A percentile compares a stretch with the other conserved stretches of the same genome.
Conservation (phyloP, 2,113 vertebrate species). For the Neotragus pygmaeus region DNA sequence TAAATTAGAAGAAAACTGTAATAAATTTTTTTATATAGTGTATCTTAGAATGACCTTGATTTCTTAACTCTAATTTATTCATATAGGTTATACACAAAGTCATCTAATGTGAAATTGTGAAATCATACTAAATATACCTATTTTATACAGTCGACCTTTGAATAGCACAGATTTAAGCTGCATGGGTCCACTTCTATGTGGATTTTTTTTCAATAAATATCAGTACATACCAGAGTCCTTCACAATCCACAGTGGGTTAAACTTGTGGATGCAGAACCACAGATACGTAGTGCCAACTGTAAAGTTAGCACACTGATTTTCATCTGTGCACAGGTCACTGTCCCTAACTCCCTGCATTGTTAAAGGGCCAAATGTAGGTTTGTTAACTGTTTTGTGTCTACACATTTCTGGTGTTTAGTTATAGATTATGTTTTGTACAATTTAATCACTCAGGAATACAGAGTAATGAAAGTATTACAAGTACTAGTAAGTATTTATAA, state of each 20-base stretch:
- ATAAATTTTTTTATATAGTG: not conserved
- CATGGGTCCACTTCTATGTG: not conserved
- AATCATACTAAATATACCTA: not conserved
- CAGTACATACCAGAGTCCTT: not conserved
- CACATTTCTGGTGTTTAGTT: not conserved
- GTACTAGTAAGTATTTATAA: not conserved
- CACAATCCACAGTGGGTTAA: not conserved
- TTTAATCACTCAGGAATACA: not conserved
- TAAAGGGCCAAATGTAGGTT: not conserved
- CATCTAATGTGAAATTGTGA: not conserved
- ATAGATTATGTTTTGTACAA: not conserved
- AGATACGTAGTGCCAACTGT: not conserved
- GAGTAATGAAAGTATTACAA: not conserved
- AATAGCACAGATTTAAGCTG: not conserved
- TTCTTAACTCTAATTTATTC: not conserved
- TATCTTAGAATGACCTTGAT: not conserved
- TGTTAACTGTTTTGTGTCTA: not conserved
- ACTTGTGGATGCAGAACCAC: not conserved
- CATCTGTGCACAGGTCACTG: not conserved
- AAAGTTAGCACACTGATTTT: not conserved
- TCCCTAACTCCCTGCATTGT: not conserved
- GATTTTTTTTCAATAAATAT: not conserved
- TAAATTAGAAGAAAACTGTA: not conserved
- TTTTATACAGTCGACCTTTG: constrained; percentile 2
- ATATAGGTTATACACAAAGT: not conserved